Percentiles rank a stretch among this genome's conserved stretches.
phyloP scores from a whole-genome alignment of 1,140 invertebrate species.

The Hyposmocoma kahamanoa region DNA sequence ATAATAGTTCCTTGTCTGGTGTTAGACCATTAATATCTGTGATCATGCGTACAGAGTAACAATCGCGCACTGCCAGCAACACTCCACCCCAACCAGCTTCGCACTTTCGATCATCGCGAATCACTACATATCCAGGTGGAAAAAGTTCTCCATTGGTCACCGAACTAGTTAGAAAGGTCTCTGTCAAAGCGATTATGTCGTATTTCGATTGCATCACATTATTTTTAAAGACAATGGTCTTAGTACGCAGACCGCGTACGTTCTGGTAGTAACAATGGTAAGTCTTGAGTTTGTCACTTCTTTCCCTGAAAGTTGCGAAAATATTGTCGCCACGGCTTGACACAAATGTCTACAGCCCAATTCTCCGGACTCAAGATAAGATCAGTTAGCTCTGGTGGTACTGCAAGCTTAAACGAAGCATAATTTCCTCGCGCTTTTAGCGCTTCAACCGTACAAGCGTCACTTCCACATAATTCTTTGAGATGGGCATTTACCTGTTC shows the following conservation, averaged over 20 bases:
- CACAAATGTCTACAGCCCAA: background rate
- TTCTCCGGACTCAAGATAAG: background rate
- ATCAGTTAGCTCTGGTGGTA: background rate
- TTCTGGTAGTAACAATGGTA: conserved; percentile 4
- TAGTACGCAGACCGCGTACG: background rate
- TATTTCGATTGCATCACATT: background rate
- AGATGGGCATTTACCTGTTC: too few relatives aligned
- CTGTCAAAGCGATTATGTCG: background rate
- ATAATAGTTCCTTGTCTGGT: conserved; percentile 6
- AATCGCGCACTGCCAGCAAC: conserved; percentile 8
- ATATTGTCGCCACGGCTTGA: background rate
- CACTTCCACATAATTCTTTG: too few relatives aligned
- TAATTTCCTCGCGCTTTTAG: background rate
- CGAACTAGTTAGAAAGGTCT: background rate
- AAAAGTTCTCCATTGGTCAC: background rate
- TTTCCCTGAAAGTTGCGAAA: too few relatives aligned
- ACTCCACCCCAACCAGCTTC: conserved; percentile 20
- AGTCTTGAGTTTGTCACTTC: too few relatives aligned
- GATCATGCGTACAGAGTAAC: background rate
- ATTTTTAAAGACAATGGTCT: background rate
- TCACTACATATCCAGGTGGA: conserved; percentile 9
- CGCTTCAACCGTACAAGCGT: too few relatives aligned
- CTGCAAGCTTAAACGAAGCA: background rate
- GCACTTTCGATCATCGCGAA: conserved; percentile 10
- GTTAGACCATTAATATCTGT: conserved; percentile 2